Base-by-base conservation (phyloP, 2,888 invertebrate genomes). In the Sarcophaga rosellei region DNA sequence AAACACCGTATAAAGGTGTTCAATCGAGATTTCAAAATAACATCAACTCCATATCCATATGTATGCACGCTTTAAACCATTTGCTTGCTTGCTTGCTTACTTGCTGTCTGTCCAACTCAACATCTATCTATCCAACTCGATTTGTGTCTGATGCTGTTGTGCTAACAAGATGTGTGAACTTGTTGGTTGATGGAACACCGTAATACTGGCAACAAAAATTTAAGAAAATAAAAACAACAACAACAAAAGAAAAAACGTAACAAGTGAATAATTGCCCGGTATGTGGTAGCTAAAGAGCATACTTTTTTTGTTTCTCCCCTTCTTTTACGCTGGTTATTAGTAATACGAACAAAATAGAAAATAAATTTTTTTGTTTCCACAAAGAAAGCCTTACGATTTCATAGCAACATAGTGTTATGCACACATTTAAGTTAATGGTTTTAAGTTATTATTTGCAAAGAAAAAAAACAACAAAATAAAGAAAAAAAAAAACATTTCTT, bases 121-220 rank as follows among this genome's bases (percentile, higher is more conserved):
- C 65, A 53, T 53, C 53, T 53, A 53, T 53, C 53, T 57, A 65
- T 76, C 76, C 66, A 44, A 35, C 59, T 45, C 63, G 23, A 47
- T 61, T 53, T 12, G 12, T 73, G 61, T 69, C 12, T 69, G 23
- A 21, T 21, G 63, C 68, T 83, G 87, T 79, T 83, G 81, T 85
- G 88, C 88, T 88, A 88, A 88, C 88, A 88, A 88, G 88, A 88
- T 87, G 88, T 88, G 88, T 88, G 88, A 88, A 88, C 83, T 88
- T 87, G 85, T 84, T 86, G 80, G 72, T 77, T 86, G 86, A 86
- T 86, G 86, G 86, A 86, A 53, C 53, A 53, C 53, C 17, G 53
- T 17, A 15, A 15, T 53, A 4, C 17, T 53, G 12, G 53, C 17
- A 15, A 53, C 62, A 44, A 35, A 62, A 21, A 53, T 53, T 53